Base-by-base conservation (phyloP, 2,113 vertebrate species). In the Chaetura pelagica region DNA sequence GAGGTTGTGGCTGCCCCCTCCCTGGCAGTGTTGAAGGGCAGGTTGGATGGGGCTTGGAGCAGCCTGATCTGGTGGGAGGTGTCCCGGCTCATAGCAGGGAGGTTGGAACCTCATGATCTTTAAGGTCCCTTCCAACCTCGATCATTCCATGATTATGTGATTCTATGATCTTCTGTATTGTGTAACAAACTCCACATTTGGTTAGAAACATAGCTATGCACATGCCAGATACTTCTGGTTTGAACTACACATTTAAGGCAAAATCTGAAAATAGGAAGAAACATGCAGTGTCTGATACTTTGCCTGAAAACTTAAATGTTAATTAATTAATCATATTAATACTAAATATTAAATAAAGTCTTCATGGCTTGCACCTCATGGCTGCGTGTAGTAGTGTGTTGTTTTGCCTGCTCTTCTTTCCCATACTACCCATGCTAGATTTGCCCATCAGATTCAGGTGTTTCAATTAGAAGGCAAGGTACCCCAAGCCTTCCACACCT, bases 331-430 rank as follows among this genome's bases (percentile, higher is more conserved):
- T 38, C 7, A 38, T 38, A 38, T 8, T 38, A 38, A 7, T 38
- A 38, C 38, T 38, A 38, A 38, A 38, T 38, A 38, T 38, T 38
- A 38, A 38, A 13, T 40, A 23, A 59, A 68, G 5, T 35, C 35
- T 38, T 68, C 6, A 3, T 52, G 29, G 9, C 27, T 77, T 77
- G 10, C 19, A 57, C 38, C 23, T 58, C 75, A 8, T 23, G 6
- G 15, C 8, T 75, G 24, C 10, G 1, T 20, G 15, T 38, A 10
- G 6, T 42, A 1, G 6, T 62, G 23, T 61, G 27, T 0, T 7
- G 67, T 44, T 90, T 51, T 54, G 34, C 55, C 62, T 86, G 2
- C 16, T 86, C 2, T 64, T 55, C 21, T 13, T 38, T 72, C 12
- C 29, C 16, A 2, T 44, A 10, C 57, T 69, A 40, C 19, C 30